Evolutionary conservation across 2,888 invertebrate species (phyloP).

Genomic region (Agonopterix arenella): DNA sequence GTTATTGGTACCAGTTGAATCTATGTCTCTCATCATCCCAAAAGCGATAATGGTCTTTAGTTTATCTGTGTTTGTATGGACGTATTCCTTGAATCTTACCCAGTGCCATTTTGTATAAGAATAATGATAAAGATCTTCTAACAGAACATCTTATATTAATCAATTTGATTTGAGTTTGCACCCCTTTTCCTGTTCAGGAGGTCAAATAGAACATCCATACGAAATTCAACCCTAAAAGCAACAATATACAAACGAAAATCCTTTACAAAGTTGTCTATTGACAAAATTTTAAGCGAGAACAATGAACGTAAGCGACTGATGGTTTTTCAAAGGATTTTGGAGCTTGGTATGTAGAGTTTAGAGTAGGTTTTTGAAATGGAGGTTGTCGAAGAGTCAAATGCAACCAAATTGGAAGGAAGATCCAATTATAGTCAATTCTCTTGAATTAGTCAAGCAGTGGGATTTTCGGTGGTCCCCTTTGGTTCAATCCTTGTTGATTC

Average conservation of each 20-base stretch:
- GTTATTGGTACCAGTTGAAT: too few species aligned
- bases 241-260: not conserved
- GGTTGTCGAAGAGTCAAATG: slow-evolving; percentile 23
- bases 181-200: slow-evolving; percentile 43
- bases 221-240: not conserved
- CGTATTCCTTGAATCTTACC: too few species aligned
- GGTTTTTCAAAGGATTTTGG: slow-evolving; percentile 8
- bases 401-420: slow-evolving; percentile 47
- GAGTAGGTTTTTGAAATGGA: slow-evolving; percentile 3
- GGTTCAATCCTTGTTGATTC: too few species aligned
- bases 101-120: too few species aligned
- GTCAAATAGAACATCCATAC: slow-evolving; percentile 22
- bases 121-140: not conserved
- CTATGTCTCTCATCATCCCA: too few species aligned
- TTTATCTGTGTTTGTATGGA: too few species aligned
- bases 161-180: slow-evolving; percentile 33
- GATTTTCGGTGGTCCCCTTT: slow-evolving; percentile 39
- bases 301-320: slow-evolving; percentile 11
- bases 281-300: not conserved
- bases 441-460: slow-evolving; percentile 46
- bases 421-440: slow-evolving; percentile 59
- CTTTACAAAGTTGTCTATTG: not conserved
- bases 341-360: slow-evolving; percentile 7
- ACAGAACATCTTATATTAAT: slow-evolving; percentile 30
- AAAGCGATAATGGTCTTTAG: too few species aligned